Conservation (phyloP, 2,888 invertebrate species). For the Eupithecia centaureata region DNA sequence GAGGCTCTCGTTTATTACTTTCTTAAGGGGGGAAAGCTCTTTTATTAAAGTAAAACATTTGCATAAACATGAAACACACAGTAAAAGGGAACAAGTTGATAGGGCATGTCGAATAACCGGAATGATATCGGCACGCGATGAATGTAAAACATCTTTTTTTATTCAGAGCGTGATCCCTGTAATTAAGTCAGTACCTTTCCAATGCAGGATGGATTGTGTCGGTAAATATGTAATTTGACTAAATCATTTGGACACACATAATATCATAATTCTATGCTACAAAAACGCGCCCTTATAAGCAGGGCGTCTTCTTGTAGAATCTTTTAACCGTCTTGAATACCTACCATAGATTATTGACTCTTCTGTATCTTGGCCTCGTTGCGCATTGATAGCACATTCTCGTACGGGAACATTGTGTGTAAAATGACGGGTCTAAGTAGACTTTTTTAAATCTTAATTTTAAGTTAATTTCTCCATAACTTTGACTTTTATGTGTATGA, state of each 20-base stretch:
- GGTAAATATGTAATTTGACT: constrained; percentile 33
- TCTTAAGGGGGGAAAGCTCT: constrained; percentile 11
- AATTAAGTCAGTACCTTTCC: constrained; percentile 51
- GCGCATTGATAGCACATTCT: no score
- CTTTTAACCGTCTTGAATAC: no score
- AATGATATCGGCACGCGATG: constrained; percentile 24
- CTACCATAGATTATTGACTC: no score
- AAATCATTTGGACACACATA: no score
- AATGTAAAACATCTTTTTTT: constrained; percentile 17
- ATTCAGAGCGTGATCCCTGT: constrained; percentile 39
- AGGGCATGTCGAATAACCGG: constrained; percentile 28
- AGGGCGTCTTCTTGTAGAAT: background rate
- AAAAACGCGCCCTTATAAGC: no score
- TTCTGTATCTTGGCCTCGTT: no score
- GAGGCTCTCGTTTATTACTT: constrained; percentile 13
- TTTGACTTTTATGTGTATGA: no score
- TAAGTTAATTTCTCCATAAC: no score
- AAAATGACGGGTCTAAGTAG: no score
- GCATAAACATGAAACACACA: constrained; percentile 27
- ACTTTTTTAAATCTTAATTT: no score
- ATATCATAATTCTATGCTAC: no score
- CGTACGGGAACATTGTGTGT: no score
- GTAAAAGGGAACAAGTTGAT: constrained; percentile 18
- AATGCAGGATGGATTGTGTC: constrained; percentile 45
- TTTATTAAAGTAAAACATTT: constrained; percentile 20